Evolutionary conservation across 2,888 invertebrate species (phyloP).

Genomic region (Plebejus argus): DNA sequence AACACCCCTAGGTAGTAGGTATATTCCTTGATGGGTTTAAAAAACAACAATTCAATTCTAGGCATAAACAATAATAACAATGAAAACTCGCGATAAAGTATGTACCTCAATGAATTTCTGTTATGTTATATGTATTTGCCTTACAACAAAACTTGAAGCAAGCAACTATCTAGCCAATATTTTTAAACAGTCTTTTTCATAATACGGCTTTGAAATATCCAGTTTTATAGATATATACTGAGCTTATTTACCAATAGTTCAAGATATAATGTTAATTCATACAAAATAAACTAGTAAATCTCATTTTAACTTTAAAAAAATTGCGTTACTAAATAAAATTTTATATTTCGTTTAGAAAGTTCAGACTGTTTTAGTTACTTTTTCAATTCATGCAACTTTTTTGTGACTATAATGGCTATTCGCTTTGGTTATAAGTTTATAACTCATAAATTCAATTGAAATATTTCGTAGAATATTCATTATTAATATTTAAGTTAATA

Average conservation of each 20-base stretch:
- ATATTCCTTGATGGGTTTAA: neutral
- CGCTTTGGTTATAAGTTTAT: neutral
- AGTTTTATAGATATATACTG: neutral
- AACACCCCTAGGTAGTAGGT: no score
- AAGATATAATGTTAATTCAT: neutral
- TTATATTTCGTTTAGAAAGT: neutral
- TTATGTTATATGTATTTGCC: neutral
- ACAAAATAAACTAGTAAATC: neutral
- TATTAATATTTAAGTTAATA: neutral
- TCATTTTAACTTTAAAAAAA: neutral
- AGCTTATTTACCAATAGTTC: neutral
- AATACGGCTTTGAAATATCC: neutral
- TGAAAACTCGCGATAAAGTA: neutral
- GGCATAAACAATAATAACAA: neutral
- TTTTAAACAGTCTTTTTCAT: neutral
- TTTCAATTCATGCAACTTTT: neutral
- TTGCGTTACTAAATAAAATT: neutral
- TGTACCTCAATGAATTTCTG: neutral
- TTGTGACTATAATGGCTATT: neutral
- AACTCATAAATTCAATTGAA: neutral
- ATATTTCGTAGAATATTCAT: constrained; percentile 8
- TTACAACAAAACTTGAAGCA: neutral
- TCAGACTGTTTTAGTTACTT: neutral
- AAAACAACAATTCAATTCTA: neutral
- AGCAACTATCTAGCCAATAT: neutral